These are phyloP conservation scores for Diphyllodes magnificus DNA, from an alignment of 2,113 vertebrate genomes.

Conservation along the genomic window DNA sequence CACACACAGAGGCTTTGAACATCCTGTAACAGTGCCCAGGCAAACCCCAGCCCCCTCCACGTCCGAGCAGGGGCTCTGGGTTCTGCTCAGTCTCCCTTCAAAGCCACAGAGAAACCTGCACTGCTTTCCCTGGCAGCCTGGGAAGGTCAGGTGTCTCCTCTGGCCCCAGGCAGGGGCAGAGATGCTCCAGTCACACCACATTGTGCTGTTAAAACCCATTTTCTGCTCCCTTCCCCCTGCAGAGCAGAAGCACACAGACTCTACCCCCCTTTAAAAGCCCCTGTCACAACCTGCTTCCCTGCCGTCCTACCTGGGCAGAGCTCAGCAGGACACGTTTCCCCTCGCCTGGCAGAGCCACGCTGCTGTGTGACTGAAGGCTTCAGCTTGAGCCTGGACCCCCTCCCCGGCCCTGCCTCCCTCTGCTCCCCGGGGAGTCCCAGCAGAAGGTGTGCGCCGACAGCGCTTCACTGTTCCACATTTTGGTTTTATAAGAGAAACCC, in stretches of 20 bases:
- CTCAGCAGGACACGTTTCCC: neutral
- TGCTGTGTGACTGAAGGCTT: neutral
- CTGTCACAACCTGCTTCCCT: neutral
- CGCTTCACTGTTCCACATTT: neutral
- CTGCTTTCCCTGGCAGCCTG: neutral
- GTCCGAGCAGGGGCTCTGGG: neutral
- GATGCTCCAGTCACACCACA: neutral
- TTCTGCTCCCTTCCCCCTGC: neutral
- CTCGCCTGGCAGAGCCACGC: neutral
- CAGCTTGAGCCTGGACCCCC: fast-evolving
- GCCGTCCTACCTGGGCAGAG: neutral
- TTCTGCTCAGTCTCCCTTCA: neutral
- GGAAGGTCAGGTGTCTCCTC: neutral
- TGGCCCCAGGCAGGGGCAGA: fast-evolving
- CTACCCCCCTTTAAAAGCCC: neutral
- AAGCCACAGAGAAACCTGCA: neutral
- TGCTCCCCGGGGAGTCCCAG: neutral
- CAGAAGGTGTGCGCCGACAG: neutral
- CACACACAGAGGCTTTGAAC: neutral
- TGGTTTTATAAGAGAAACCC: conserved; percentile 11
- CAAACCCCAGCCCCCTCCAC: neutral
- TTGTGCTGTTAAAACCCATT: neutral
- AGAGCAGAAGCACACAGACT: fast-evolving
- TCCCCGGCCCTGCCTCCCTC: neutral
- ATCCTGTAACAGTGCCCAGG: fast-evolving